A percentile compares a stretch with the other conserved stretches of the same genome.
Evolutionary conservation across 2,888 invertebrate species (phyloP).

Genomic region (Hydraecia micacea): DNA sequence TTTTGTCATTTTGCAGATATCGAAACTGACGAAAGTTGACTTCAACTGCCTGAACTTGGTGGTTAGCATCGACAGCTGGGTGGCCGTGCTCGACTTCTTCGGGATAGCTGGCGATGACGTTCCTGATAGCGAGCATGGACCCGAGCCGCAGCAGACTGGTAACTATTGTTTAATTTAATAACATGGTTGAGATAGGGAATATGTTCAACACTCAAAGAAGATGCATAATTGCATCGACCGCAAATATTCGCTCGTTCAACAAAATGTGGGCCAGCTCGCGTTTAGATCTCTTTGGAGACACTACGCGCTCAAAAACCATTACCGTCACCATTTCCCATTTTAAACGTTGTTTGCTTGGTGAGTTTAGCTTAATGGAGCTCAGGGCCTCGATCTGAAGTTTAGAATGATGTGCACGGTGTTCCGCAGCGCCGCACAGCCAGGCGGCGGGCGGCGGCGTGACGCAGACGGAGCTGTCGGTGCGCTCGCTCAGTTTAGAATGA

Average conservation of each 20-base stretch:
- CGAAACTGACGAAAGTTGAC: slow-evolving; percentile 93
- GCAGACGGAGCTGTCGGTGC: slow-evolving; percentile 93
- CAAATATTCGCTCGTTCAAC: not conserved
- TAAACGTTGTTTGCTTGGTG: not conserved
- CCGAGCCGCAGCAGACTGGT: slow-evolving; percentile 63
- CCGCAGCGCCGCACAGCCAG: slow-evolving; percentile 77
- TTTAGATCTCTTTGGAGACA: not conserved
- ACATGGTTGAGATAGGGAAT: not conserved
- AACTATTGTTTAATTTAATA: not conserved
- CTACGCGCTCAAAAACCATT: not conserved
- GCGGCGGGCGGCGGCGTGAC: slow-evolving; percentile 79
- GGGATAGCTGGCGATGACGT: slow-evolving; percentile 89
- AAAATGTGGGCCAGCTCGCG: not conserved
- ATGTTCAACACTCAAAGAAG: not conserved
- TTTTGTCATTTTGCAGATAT: slow-evolving; percentile 61
- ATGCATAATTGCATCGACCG: not conserved
- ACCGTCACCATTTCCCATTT: not conserved
- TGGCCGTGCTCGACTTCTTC: slow-evolving; percentile 98
- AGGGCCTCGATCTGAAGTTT: too few relatives aligned
- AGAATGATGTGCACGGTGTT: not conserved
- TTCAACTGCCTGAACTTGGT: slow-evolving; percentile 97
- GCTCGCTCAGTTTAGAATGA: slow-evolving; percentile 91
- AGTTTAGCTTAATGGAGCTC: not conserved
- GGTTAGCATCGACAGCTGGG: slow-evolving; percentile 98
- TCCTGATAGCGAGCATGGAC: slow-evolving; percentile 63